A percentile compares a stretch with the other conserved stretches of the same genome.
Evolutionary conservation across 1,140 invertebrate species (phyloP).

Genomic region (Eubasilissa regina): DNA sequence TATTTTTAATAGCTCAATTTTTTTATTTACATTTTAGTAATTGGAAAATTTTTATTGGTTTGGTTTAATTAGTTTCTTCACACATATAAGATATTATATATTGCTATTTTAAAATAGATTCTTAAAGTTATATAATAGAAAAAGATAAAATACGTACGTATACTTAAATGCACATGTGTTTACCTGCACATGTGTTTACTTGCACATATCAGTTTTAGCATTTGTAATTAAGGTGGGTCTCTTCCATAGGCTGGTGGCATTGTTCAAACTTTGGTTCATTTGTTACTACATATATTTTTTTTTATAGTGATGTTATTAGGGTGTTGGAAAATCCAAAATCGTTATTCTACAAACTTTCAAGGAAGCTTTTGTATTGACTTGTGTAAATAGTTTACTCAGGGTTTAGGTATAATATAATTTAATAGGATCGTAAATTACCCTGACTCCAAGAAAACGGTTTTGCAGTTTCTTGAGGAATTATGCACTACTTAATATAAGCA

Average conservation of each 20-base stretch:
- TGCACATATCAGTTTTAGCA: too few species aligned
- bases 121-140: too few species aligned
- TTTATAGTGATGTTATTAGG: neutral
- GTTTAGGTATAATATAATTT: neutral
- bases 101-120: too few species aligned
- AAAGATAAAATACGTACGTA: neutral
- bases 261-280: neutral
- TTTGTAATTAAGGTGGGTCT: too few species aligned
- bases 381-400: neutral
- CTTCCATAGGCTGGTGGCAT: neutral
- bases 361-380: neutral
- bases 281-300: neutral
- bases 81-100: too few species aligned
- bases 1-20: too few species aligned
- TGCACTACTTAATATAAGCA: too few species aligned
- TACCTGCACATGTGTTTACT: neutral
- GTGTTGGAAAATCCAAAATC: slow-evolving; percentile 12
- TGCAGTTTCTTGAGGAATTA: neutral
- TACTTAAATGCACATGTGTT: neutral
- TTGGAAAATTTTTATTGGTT: too few species aligned
- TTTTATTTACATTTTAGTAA: too few species aligned
- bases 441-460: neutral
- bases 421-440: slow-evolving; percentile 5
- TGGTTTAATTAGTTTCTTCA: too few species aligned
- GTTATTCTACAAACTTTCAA: neutral